Conservation (phyloP, 1,140 invertebrate species). For the Drosophila sproati region DNA sequence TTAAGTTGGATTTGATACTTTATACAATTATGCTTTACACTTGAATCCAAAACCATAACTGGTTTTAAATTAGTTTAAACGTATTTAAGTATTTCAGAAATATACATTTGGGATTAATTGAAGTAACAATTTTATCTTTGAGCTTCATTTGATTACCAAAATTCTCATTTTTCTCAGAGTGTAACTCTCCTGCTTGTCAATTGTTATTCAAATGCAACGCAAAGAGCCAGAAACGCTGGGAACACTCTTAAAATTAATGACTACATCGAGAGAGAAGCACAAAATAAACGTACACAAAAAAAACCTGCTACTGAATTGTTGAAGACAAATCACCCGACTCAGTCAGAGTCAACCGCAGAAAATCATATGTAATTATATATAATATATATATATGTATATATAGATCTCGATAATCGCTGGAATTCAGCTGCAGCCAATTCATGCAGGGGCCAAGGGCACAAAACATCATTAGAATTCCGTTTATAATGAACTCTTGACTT, state of each 20-base stretch:
- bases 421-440: constrained; percentile 26
- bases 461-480: constrained; percentile 45
- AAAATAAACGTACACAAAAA: constrained; percentile 13
- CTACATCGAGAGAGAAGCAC: constrained; percentile 24
- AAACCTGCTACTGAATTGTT: constrained; percentile 49
- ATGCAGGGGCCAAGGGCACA: constrained; percentile 40
- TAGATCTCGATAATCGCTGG: constrained; percentile 1
- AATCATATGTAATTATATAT: constrained; percentile 72
- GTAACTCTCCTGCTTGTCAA: constrained; percentile 30
- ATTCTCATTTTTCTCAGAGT: neutral
- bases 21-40: too few species aligned
- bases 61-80: too few species aligned
- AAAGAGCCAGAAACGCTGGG: neutral
- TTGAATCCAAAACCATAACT: too few species aligned
- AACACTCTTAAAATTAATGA: constrained; percentile 72
- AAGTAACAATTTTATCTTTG: too few species aligned
- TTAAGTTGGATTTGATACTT: too few species aligned
- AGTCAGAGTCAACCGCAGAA: constrained; percentile 71
- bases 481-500: constrained; percentile 28
- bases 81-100: too few species aligned
- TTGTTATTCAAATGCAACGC: constrained; percentile 72
- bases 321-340: constrained; percentile 31
- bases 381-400: constrained; percentile 16
- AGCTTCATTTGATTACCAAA: too few species aligned
- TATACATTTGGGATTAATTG: too few species aligned